A percentile compares a stretch with the other conserved stretches of the same genome.
These are phyloP conservation scores for Neoseiulus cucumeris DNA, from an alignment of 1,140 invertebrate species.

Conservation along the genomic window DNA sequence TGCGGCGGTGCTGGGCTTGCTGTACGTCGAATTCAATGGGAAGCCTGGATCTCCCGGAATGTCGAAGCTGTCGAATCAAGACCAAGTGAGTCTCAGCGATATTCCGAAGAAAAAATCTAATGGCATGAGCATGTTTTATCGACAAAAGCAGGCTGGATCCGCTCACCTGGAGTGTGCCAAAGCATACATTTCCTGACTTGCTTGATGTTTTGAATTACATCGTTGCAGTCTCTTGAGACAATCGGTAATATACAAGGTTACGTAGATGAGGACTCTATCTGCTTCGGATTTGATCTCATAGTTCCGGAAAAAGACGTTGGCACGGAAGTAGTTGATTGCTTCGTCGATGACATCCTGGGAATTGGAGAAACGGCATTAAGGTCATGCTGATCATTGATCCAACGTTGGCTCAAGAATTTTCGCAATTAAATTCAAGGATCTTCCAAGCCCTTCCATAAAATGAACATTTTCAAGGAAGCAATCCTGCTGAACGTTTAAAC, in stretches of 20 bases:
- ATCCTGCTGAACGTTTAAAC: too few relatives aligned
- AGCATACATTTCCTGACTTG: conserved; percentile 82
- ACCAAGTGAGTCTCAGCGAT: too few relatives aligned
- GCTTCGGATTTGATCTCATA: conserved; percentile 94
- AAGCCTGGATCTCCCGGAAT: conserved; percentile 90
- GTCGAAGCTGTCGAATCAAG: conserved; percentile 35
- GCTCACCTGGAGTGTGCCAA: conserved; percentile 65
- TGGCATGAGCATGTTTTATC: too few relatives aligned
- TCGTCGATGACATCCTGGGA: conserved; percentile 88
- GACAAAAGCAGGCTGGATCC: too few relatives aligned
- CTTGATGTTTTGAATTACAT: conserved; percentile 69
- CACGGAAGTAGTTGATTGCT: conserved; percentile 88
- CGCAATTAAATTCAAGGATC: too few relatives aligned
- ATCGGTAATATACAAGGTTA: conserved; percentile 96
- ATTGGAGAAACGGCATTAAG: conserved; percentile 10
- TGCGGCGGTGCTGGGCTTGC: conserved; percentile 50
- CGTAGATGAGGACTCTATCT: conserved; percentile 87
- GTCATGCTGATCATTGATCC: neutral
- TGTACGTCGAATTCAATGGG: conserved; percentile 92
- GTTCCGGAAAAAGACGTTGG: conserved; percentile 96
- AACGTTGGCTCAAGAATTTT: too few relatives aligned
- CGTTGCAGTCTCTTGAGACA: conserved; percentile 86
- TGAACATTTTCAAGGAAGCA: too few relatives aligned
- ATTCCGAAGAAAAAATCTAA: too few relatives aligned
- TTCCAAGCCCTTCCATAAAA: too few relatives aligned